phyloP scores from a whole-genome alignment of 1,140 invertebrate genomes.

The Bombus fervidus region DNA sequence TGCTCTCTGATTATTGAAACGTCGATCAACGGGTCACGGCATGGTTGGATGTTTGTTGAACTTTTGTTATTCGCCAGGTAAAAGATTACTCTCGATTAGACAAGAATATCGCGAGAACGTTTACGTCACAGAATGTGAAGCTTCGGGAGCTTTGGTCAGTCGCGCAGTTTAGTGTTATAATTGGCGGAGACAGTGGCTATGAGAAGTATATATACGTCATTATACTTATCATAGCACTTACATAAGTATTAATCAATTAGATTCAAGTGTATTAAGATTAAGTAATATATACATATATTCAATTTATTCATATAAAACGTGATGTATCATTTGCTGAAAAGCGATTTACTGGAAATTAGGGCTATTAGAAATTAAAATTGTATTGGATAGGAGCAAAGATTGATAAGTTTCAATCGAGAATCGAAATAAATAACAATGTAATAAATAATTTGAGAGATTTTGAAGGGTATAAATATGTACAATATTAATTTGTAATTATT shows the following conservation, averaged over 20 bases:
- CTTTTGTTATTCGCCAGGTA: neutral
- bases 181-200: neutral
- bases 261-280: neutral
- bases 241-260: neutral
- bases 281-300: too few species aligned
- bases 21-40: neutral
- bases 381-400: too few species aligned
- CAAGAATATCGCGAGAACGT: too few species aligned
- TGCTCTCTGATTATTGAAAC: slow-evolving; percentile 15
- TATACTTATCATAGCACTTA: neutral
- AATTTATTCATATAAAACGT: too few species aligned
- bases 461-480: too few species aligned
- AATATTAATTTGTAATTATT: too few species aligned
- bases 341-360: too few species aligned
- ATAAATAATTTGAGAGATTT: too few species aligned
- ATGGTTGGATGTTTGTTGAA: neutral
- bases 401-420: too few species aligned
- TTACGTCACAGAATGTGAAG: neutral
- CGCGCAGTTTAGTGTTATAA: neutral
- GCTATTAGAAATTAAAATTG: too few species aligned
- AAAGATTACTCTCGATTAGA: neutral
- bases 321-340: too few species aligned
- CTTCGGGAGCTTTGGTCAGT: neutral
- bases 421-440: too few species aligned
- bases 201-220: neutral